phyloP scores from a whole-genome alignment of 2,113 vertebrate genomes.

The Ardeotis arabs region DNA sequence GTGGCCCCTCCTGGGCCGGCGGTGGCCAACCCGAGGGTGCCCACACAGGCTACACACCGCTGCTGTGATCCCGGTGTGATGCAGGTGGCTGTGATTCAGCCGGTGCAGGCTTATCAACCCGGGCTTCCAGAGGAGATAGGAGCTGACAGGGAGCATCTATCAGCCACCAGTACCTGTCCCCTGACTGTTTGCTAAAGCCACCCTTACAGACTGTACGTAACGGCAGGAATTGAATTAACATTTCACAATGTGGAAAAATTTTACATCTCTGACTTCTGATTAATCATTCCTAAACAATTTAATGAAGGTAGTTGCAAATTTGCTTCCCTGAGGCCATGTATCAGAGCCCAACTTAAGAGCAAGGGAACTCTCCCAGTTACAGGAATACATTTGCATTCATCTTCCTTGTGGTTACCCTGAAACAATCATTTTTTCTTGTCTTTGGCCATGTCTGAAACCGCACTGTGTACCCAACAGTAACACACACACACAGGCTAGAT shows the following conservation, averaged over 20 bases:
- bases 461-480: constrained; percentile 59
- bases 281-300: constrained; percentile 57
- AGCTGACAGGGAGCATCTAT: not conserved
- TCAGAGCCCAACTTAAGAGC: not conserved
- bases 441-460: constrained; percentile 59
- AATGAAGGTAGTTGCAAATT: constrained; percentile 56
- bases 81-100: not conserved
- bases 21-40: not conserved
- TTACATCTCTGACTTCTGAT: constrained; percentile 6
- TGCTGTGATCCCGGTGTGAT: accelerated
- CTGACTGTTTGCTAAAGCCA: not conserved
- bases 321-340: constrained; percentile 51
- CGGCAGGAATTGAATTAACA: not conserved
- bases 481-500: constrained; percentile 4
- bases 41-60: accelerated
- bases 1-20: accelerated
- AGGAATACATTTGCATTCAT: constrained; percentile 71
- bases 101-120: accelerated
- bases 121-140: not conserved
- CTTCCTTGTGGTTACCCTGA: constrained; percentile 69
- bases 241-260: constrained; percentile 3
- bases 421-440: constrained; percentile 67
- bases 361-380: constrained; percentile 58
- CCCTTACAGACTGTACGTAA: not conserved
- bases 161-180: not conserved